Conservation (phyloP, 2,888 invertebrate species). For the Sinelater perroti region DNA sequence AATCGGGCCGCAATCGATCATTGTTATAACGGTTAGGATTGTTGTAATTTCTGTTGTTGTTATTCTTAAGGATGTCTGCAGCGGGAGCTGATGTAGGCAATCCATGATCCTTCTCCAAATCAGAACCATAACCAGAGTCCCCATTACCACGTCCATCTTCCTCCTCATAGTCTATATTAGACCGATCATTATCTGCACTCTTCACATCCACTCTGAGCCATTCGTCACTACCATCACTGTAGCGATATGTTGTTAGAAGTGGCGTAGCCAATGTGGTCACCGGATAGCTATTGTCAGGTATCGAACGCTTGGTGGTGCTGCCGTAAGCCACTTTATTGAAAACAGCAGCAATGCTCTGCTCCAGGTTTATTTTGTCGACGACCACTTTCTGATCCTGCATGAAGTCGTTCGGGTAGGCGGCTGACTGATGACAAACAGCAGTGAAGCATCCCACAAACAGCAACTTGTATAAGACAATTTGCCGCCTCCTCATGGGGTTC, state of each 20-base stretch:
- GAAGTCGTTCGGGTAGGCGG: constrained; percentile 55
- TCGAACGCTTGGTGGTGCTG: constrained; percentile 74
- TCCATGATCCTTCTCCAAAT: constrained; percentile 77
- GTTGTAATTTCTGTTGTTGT: constrained; percentile 78
- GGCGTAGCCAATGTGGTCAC: constrained; percentile 72
- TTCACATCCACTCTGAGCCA: constrained; percentile 60
- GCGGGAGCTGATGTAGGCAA: constrained; percentile 79
- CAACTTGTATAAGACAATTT: background rate
- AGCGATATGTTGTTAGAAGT: constrained; percentile 66
- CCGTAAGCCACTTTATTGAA: constrained; percentile 76
- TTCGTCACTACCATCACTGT: constrained; percentile 57
- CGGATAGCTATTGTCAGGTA: constrained; percentile 70
- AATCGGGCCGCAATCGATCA: constrained; percentile 58
- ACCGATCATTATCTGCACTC: constrained; percentile 26
- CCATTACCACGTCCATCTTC: constrained; percentile 48
- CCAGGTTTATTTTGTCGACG: constrained; percentile 68
- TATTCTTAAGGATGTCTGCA: constrained; percentile 80
- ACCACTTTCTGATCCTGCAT: constrained; percentile 60
- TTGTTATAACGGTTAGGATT: constrained; percentile 72
- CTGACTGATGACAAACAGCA: constrained; percentile 11
- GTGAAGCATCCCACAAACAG: constrained; percentile 19
- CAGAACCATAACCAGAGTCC: constrained; percentile 68
- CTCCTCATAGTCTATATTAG: constrained; percentile 43
- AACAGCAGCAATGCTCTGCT: constrained; percentile 73
- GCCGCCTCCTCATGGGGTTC: background rate